Base-by-base conservation (phyloP, 2,888 invertebrate species). In the Apotomis capreana region DNA sequence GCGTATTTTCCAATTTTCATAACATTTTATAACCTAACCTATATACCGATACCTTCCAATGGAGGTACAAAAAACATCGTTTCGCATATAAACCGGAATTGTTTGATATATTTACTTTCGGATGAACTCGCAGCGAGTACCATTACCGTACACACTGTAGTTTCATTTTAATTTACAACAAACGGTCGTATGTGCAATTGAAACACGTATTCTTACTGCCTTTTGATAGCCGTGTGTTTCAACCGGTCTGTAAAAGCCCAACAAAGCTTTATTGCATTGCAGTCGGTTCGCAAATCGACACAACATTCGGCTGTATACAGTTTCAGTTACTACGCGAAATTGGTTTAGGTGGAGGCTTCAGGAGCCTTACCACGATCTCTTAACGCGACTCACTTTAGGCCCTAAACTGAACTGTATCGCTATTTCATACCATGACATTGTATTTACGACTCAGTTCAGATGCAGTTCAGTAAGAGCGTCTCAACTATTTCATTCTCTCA, bases 261-360 rank as follows among this genome's bases (percentile, higher is more conserved):
- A 52, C 60, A 61, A 69, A 62, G 61, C 61, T 63, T 70, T 63
- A 70, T 58, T 64, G 69, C 62, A 57, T 58, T 58, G 51, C 37
- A 58, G 15, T 58, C 49, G 69, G 40, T 40, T 59, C 10, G 44
- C 58, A 40, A 70, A 63, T 64, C 57, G 63, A 37, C 69, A 57
- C 58, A 37, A 59, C 69, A 44, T 70, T 44, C 40, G 59, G 63
- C 37, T 37, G 57, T 57, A 26, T 44, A 36, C 67, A 57, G 49
- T 58, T 57, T 64, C 64, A 36, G 59, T 59, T 40, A 40, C 51
- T 40, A 54, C 54, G 15, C 36, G 36, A 57, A 67, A 67, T 67
- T 67, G 67, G 58, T 49, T 67, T 58, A 58, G 15, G 37, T 5
- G 13, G 13, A 54, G 54, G 54, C 49, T 55, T 4, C 64, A 64